Percentiles rank a stretch among this genome's conserved stretches.
These are phyloP conservation scores for Tringa solitaria DNA, from an alignment of 2,113 vertebrate genomes.

Conservation along the genomic window DNA sequence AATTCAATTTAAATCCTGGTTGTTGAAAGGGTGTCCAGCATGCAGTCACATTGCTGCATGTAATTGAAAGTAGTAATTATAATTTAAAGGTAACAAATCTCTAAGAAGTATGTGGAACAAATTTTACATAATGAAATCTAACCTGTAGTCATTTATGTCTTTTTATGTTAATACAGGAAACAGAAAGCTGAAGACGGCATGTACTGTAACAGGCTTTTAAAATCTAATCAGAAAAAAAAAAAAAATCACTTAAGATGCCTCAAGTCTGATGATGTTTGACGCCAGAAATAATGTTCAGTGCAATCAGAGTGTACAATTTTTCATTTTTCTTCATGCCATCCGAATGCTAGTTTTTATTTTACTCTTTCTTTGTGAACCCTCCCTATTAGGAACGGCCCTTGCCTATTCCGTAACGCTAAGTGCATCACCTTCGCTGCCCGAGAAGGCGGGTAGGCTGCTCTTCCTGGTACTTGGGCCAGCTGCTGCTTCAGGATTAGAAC, in stretches of 20 bases:
- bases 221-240: slow-evolving; percentile 75
- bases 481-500: slow-evolving; percentile 48
- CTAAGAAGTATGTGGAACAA: not conserved
- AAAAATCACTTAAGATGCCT: slow-evolving; percentile 80
- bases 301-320: slow-evolving; percentile 83
- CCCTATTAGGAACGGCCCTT: not conserved
- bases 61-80: not conserved
- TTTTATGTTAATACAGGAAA: slow-evolving; percentile 82
- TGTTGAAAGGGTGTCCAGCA: not conserved
- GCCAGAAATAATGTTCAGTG: slow-evolving; percentile 88
- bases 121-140: not conserved
- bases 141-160: not conserved
- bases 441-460: slow-evolving; percentile 38
- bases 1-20: not conserved
- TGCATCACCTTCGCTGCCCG: not conserved
- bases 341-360: slow-evolving; percentile 73
- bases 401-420: not conserved
- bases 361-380: slow-evolving; percentile 62
- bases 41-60: rapidly evolving
- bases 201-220: slow-evolving; percentile 73
- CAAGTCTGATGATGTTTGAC: slow-evolving; percentile 82
- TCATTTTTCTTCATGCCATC: slow-evolving; percentile 80
- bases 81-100: not conserved
- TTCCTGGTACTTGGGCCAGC: not conserved
- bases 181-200: slow-evolving; percentile 90